phyloP scores from a whole-genome alignment of 2,113 vertebrate genomes.

The Mormyrus lacerda region DNA sequence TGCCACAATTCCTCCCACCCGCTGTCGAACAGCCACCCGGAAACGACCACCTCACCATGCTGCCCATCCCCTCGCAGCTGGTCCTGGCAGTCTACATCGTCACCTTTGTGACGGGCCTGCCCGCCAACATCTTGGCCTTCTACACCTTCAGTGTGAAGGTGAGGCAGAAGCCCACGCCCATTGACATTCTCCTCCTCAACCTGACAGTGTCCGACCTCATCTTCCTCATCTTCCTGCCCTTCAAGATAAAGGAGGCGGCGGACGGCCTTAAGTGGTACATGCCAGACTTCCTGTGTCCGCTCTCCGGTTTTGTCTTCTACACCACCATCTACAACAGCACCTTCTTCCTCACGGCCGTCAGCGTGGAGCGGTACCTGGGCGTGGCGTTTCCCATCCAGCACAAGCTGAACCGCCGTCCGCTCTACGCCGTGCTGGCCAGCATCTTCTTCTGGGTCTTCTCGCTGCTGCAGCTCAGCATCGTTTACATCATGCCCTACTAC shows the following conservation, averaged over 20 bases:
- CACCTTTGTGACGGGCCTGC: slow-evolving; percentile 74
- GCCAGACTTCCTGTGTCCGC: slow-evolving; percentile 58
- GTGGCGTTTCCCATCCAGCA: slow-evolving; percentile 76
- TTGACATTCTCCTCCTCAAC: slow-evolving; percentile 81
- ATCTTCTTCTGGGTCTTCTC: slow-evolving; percentile 68
- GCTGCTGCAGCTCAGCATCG: slow-evolving; percentile 64
- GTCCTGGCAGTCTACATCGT: slow-evolving; percentile 68
- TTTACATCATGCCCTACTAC: slow-evolving; percentile 61
- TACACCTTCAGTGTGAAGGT: slow-evolving; percentile 66
- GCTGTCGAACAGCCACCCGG: neutral
- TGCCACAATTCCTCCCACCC: slow-evolving; percentile 31
- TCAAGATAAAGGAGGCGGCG: slow-evolving; percentile 70
- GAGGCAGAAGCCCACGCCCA: slow-evolving; percentile 55
- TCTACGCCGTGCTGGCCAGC: slow-evolving; percentile 57
- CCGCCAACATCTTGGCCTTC: slow-evolving; percentile 72
- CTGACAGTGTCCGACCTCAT: slow-evolving; percentile 76
- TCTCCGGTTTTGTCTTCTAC: slow-evolving; percentile 73
- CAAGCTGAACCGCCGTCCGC: slow-evolving; percentile 53
- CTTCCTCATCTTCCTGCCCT: slow-evolving; percentile 76
- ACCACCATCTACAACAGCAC: slow-evolving; percentile 84
- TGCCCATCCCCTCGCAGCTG: slow-evolving; percentile 41
- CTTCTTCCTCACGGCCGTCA: slow-evolving; percentile 72
- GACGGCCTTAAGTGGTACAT: slow-evolving; percentile 59
- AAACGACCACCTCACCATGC: slow-evolving; percentile 24
- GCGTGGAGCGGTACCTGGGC: slow-evolving; percentile 78